These are phyloP conservation scores for Lithophane semibrunnea DNA, from an alignment of 2,888 invertebrate species.

Conservation along the genomic window DNA sequence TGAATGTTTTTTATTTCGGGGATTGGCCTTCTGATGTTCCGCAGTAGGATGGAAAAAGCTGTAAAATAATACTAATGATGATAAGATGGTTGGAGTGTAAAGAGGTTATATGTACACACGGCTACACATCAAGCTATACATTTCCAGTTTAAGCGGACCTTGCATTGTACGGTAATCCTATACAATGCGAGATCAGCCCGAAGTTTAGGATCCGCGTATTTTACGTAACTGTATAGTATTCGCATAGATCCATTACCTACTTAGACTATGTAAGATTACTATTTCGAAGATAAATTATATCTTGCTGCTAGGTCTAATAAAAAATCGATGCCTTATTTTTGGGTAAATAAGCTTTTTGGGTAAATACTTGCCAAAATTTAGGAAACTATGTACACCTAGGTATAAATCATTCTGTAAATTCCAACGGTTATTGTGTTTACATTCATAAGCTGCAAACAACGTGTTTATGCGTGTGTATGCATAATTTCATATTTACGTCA, in stretches of 20 bases:
- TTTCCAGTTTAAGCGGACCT: no score
- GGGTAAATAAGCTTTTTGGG: background rate
- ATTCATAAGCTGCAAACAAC: constrained; percentile 9
- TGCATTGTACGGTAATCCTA: no score
- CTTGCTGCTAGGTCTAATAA: background rate
- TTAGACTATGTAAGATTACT: background rate
- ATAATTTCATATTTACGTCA: constrained; percentile 23
- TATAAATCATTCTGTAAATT: constrained; percentile 10
- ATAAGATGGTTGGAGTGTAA: no score
- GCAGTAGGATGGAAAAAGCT: background rate
- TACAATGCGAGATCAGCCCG: background rate
- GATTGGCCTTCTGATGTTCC: background rate
- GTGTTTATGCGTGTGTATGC: constrained; percentile 18
- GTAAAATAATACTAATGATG: background rate
- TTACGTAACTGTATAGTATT: no score
- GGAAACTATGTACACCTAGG: background rate
- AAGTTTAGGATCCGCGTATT: background rate
- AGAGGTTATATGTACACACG: background rate
- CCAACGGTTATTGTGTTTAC: constrained; percentile 23
- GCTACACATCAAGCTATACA: no score
- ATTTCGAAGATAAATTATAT: no score
- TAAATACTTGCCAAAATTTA: background rate
- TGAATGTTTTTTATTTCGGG: background rate
- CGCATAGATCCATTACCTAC: background rate
- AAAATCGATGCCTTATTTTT: background rate